These are phyloP conservation scores for Catotricha subobsoleta DNA, from an alignment of 2,888 invertebrate genomes.

Conservation along the genomic window DNA sequence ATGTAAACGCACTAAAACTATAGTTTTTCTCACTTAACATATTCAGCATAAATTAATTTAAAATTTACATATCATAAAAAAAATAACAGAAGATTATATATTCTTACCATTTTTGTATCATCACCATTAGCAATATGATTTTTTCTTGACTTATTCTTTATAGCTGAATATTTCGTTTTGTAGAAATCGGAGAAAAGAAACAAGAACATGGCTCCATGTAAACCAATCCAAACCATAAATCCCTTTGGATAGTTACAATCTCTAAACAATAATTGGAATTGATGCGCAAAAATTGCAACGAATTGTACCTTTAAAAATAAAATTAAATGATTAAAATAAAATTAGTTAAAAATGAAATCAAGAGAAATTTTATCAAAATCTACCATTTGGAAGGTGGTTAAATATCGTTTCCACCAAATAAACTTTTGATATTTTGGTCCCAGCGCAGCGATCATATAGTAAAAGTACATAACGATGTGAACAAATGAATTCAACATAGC, in stretches of 20 bases:
- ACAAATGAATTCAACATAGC: slow-evolving; percentile 86
- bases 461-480: slow-evolving; percentile 93
- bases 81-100: slow-evolving; percentile 5
- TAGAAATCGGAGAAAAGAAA: slow-evolving; percentile 92
- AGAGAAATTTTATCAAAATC: slow-evolving; percentile 2
- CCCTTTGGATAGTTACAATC: slow-evolving; percentile 83
- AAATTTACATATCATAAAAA: too few species aligned
- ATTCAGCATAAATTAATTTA: too few species aligned
- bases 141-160: slow-evolving; percentile 13
- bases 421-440: slow-evolving; percentile 84
- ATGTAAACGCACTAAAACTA: too few species aligned
- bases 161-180: slow-evolving; percentile 50
- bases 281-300: slow-evolving; percentile 77
- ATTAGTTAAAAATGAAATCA: too few species aligned
- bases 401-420: slow-evolving; percentile 96
- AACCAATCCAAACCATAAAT: slow-evolving; percentile 86
- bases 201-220: slow-evolving; percentile 85
- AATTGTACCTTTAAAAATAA: slow-evolving; percentile 88
- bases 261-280: slow-evolving; percentile 74
- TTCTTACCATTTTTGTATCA: slow-evolving; percentile 54
- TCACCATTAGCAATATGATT: slow-evolving; percentile 17
- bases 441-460: slow-evolving; percentile 89
- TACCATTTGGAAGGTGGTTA: slow-evolving; percentile 91
- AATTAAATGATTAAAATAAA: too few species aligned
- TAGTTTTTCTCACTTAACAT: too few species aligned